Conservation (phyloP, 1,140 invertebrate species). For the Brachionus rubens region DNA sequence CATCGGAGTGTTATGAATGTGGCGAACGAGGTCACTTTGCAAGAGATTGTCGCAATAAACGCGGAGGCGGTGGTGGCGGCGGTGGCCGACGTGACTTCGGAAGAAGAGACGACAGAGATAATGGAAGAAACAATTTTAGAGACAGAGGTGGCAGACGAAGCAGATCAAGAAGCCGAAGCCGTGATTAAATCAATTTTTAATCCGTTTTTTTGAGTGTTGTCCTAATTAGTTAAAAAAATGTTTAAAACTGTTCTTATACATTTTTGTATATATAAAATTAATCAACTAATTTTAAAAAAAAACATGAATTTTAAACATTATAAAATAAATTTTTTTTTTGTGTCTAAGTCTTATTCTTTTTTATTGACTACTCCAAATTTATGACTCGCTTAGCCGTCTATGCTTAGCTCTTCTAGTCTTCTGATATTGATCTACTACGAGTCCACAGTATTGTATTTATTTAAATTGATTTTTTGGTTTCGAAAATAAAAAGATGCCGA, state of each 20-base stretch:
- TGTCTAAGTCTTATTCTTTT: too few relatives aligned
- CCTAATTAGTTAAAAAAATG: background rate
- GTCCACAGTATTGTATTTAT: too few relatives aligned
- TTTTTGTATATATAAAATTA: too few relatives aligned
- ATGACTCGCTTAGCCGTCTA: too few relatives aligned
- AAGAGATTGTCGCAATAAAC: slow-evolving; percentile 40
- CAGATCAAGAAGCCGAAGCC: slow-evolving; percentile 29
- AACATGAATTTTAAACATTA: too few relatives aligned
- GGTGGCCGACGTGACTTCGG: background rate
- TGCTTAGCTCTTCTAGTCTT: too few relatives aligned
- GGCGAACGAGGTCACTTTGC: slow-evolving; percentile 41
- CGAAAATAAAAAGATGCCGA: background rate
- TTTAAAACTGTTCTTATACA: too few relatives aligned
- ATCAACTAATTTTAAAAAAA: too few relatives aligned
- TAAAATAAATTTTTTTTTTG: too few relatives aligned
- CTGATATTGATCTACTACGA: too few relatives aligned
- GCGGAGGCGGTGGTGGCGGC: background rate
- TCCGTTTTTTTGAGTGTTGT: background rate
- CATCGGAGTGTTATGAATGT: slow-evolving; percentile 42
- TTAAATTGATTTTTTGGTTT: too few relatives aligned
- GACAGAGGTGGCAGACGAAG: background rate
- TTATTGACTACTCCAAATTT: too few relatives aligned
- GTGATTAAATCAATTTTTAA: slow-evolving; percentile 13
- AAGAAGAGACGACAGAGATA: slow-evolving; percentile 23
- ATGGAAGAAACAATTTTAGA: background rate